Percentiles rank a stretch among this genome's conserved stretches.
These are phyloP conservation scores for Galago senegalensis DNA, from an alignment of 2,797 vertebrate species.

Conservation along the genomic window DNA sequence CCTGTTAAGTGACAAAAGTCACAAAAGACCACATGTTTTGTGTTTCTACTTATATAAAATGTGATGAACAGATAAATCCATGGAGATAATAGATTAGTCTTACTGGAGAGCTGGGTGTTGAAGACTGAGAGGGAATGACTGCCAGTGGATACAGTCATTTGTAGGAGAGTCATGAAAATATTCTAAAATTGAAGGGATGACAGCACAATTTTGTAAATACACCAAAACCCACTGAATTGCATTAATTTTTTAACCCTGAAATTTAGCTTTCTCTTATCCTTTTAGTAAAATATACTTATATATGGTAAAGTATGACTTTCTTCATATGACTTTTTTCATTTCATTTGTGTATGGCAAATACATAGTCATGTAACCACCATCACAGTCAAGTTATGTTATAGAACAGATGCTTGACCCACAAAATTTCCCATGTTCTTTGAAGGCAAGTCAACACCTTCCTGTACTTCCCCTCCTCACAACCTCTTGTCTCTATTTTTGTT, in stretches of 20 bases:
- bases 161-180: background rate
- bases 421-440: background rate
- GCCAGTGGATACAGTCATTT: background rate
- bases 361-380: background rate
- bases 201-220: background rate
- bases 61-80: background rate
- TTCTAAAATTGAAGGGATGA: background rate
- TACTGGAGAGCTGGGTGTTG: background rate
- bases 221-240: background rate
- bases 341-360: background rate
- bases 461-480: accelerated
- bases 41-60: background rate
- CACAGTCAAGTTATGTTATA: background rate
- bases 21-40: background rate
- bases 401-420: background rate
- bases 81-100: no score
- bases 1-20: background rate
- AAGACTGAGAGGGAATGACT: background rate
- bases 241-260: background rate
- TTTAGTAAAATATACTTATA: constrained; percentile 4
- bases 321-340: background rate
- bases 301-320: background rate
- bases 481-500: background rate
- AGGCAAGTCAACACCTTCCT: background rate
- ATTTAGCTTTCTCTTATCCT: background rate